Evolutionary conservation across 2,888 invertebrate species (phyloP), one percentile per base, ranked within the genome.

Genomic region (Scaptomyza caliginosa): DNA sequence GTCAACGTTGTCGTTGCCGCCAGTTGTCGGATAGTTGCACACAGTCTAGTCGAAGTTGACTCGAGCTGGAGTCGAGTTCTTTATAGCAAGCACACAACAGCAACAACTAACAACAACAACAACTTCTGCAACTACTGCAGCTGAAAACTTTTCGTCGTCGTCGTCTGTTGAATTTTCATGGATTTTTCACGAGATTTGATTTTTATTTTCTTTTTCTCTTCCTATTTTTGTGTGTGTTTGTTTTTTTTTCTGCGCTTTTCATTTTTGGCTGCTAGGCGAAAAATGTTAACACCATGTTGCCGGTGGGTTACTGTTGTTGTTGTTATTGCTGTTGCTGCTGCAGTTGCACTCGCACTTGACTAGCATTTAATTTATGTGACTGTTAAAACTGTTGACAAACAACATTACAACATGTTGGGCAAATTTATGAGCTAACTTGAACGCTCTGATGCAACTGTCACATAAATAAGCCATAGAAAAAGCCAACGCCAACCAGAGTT

Each of bases 331-430:
- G 45, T 19, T 57, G 51, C 49, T 56, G 62, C n/a, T 63, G 57
- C 63, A 58, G 77, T 69, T 77, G 81, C 67, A 67, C 75, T 74
- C 80, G 67, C 88, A 82, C 79, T 87, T 85, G 83, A 81, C 78
- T 82, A 76, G 71, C 62, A 74, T 83, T 85, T 82, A 85, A 85
- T 86, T 84, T 77, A 78, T 86, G 83, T 79, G 75, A 69, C 74
- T 82, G 77, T 69, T 80, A 62, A 85, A 83, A 87, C 83, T 85
- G 83, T 83, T 83, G 88, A 83, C 88, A 87, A 87, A 83, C 83
- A 85, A 76, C 82, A 85, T 81, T 85, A 87, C 82, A 87, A 81
- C 82, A 82, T 81, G 86, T 72, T 71, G 79, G 21, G 77, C 87
- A 87, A 78, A 82, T 82, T 87, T 87, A 87, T 87, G 82, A 60